These are phyloP conservation scores for Thysanoteuthis rhombus DNA, from an alignment of 2,888 invertebrate species.

Conservation along the genomic window DNA sequence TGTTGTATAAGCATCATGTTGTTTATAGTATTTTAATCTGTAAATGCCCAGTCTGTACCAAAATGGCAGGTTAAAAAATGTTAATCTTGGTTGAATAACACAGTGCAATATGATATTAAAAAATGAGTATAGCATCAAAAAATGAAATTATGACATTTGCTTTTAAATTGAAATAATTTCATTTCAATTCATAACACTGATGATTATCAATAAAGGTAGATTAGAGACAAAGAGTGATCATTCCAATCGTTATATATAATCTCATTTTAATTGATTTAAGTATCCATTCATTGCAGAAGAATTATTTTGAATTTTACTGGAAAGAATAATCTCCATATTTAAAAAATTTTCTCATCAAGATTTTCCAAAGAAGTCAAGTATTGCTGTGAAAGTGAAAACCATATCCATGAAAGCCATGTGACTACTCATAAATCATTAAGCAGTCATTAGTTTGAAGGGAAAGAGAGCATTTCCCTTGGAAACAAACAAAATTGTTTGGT, in stretches of 20 bases:
- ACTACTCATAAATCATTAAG: neutral
- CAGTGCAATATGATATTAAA: neutral
- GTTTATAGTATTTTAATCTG: neutral
- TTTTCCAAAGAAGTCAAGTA: neutral
- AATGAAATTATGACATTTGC: no score
- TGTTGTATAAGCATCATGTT: neutral
- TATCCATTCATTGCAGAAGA: no score
- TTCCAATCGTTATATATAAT: no score
- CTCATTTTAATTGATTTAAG: no score
- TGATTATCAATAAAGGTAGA: no score
- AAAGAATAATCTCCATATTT: no score
- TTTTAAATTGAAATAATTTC: no score
- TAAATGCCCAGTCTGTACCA: neutral
- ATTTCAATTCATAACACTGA: no score
- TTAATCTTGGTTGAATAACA: neutral
- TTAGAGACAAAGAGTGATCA: no score
- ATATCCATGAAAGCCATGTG: neutral
- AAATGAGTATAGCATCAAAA: neutral
- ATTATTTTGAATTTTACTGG: no score
- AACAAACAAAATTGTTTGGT: neutral
- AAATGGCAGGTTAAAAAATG: neutral
- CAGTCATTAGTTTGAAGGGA: neutral
- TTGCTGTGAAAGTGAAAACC: neutral
- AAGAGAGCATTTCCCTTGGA: neutral
- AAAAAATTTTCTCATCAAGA: neutral